These are phyloP conservation scores for Raja brachyura DNA, from an alignment of 2,113 vertebrate genomes.

Conservation along the genomic window DNA sequence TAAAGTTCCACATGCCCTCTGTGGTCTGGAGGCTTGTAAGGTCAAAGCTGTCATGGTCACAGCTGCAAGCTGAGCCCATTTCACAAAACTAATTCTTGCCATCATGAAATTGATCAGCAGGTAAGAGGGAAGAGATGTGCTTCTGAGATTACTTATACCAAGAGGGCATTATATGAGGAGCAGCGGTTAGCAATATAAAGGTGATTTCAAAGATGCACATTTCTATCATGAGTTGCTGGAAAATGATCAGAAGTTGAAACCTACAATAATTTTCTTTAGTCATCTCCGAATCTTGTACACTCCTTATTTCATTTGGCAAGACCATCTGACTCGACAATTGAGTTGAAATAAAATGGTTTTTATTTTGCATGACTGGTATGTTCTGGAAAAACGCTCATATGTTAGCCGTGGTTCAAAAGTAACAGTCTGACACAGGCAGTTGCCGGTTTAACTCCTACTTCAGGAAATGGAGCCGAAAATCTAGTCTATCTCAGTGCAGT, in stretches of 20 bases:
- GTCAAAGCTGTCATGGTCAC: not conserved
- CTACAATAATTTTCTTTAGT: not conserved
- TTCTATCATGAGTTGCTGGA: not conserved
- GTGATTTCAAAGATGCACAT: not conserved
- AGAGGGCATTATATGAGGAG: not conserved
- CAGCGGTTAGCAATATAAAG: not conserved
- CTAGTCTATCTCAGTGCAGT: not conserved
- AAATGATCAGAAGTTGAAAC: not conserved
- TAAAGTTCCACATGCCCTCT: not conserved
- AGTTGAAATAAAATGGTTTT: not conserved
- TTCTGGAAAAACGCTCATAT: not conserved
- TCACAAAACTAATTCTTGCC: conserved; percentile 29
- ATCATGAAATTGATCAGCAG: not conserved
- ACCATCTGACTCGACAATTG: not conserved
- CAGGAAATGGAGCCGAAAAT: not conserved
- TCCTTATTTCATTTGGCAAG: too few species aligned
- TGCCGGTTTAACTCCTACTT: not conserved
- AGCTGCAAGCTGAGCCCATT: not conserved
- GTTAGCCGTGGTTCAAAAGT: not conserved
- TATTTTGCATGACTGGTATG: not conserved
- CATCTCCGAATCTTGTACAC: not conserved
- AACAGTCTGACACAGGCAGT: not conserved
- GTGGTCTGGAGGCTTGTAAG: not conserved
- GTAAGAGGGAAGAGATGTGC: not conserved
- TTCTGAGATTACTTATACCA: not conserved